Conservation (phyloP, 2,888 invertebrate species). For the Dysmachus trigonus region DNA sequence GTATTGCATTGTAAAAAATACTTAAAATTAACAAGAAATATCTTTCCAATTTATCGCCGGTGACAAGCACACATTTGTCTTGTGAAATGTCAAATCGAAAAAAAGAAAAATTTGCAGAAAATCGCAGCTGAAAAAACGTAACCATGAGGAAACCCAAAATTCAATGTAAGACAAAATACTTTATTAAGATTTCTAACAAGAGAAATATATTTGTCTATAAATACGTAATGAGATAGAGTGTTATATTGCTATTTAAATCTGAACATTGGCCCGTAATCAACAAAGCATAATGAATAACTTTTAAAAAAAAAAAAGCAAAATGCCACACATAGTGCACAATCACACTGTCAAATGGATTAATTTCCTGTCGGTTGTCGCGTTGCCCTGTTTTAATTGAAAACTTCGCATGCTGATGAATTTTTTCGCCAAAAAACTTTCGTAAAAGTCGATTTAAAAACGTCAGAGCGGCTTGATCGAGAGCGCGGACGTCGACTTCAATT, state of each 20-base stretch:
- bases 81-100: no score
- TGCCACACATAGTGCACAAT: not conserved
- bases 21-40: no score
- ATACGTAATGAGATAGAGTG: no score
- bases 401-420: not conserved
- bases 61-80: no score
- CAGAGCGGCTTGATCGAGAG: not conserved
- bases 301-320: not conserved
- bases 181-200: no score
- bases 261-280: not conserved
- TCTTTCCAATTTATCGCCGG: no score
- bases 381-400: not conserved
- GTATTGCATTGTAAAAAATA: no score
- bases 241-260: not conserved
- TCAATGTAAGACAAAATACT: no score
- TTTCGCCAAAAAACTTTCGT: not conserved
- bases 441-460: not conserved
- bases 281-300: not conserved
- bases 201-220: no score
- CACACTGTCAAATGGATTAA: not conserved
- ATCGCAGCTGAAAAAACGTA: no score
- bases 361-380: not conserved
- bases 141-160: no score
- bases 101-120: no score
- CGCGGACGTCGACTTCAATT: not conserved